These are phyloP conservation scores for Varecia variegata DNA, from an alignment of 2,797 vertebrate species.

Conservation along the genomic window DNA sequence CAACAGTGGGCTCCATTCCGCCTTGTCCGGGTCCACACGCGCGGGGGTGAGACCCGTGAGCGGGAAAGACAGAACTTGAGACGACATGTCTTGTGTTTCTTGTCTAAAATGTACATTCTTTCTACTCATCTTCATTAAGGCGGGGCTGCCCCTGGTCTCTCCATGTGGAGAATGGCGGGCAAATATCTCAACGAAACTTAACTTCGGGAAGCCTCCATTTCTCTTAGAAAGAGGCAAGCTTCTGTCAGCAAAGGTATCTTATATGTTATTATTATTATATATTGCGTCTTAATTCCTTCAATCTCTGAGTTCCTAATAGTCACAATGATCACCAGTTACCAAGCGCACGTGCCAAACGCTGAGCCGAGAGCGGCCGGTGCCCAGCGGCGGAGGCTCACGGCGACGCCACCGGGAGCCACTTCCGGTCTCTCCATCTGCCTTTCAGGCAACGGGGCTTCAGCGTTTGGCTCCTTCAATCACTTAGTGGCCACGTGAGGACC, in stretches of 20 bases:
- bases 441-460: neutral
- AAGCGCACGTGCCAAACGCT: fast-evolving
- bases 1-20: neutral
- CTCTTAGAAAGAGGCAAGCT: neutral
- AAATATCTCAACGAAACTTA: neutral
- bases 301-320: neutral
- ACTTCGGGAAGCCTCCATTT: neutral
- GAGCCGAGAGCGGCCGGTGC: fast-evolving
- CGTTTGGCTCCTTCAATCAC: neutral
- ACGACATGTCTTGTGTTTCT: neutral
- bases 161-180: neutral
- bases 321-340: too few relatives aligned
- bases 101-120: neutral
- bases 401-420: fast-evolving
- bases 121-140: neutral
- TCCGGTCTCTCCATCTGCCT: neutral
- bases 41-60: neutral
- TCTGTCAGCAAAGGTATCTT: neutral
- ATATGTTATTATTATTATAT: fast-evolving
- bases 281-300: neutral
- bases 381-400: fast-evolving
- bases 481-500: fast-evolving
- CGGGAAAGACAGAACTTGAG: neutral
- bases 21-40: fast-evolving
- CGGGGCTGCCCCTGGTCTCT: neutral